Conservation (phyloP, 53 echinoderm and acorn worm genomes). For the Hippasteria phrygiana region DNA sequence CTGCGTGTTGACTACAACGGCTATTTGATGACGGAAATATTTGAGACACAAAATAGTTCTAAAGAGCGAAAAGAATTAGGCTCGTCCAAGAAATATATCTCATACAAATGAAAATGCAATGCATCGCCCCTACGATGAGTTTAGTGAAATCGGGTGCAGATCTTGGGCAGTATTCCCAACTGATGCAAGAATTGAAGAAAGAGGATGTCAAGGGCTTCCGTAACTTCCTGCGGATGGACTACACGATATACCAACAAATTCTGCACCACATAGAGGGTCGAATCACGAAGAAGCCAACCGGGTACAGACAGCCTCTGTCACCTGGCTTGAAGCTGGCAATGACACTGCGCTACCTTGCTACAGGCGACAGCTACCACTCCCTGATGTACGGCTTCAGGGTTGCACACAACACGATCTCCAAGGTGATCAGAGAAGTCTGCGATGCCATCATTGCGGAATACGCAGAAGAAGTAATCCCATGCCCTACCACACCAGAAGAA, state of each 20-base stretch:
- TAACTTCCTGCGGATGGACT: slow-evolving; percentile 63
- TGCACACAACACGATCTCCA: not conserved
- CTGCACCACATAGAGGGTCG: slow-evolving; percentile 41
- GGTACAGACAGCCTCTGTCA: no score
- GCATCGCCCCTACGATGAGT: no score
- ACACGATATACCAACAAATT: slow-evolving; percentile 66
- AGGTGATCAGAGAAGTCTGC: slow-evolving; percentile 73
- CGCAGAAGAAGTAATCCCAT: not conserved
- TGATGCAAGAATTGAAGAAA: slow-evolving; percentile 21
- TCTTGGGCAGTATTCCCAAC: not conserved
- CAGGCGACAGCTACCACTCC: not conserved
- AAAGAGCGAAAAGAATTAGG: no score
- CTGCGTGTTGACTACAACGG: no score
- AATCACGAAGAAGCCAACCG: slow-evolving; percentile 57
- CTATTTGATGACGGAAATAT: no score
- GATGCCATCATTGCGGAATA: slow-evolving; percentile 57
- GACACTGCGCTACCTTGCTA: slow-evolving; percentile 29
- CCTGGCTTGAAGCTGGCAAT: slow-evolving; percentile 53
- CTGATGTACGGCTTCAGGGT: not conserved
- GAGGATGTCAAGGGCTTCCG: slow-evolving; percentile 62
- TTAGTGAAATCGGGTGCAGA: no score
- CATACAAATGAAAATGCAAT: no score
- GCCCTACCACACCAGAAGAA: not conserved
- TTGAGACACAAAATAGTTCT: no score
- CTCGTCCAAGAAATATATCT: no score